A percentile compares a stretch with the other conserved stretches of the same genome.
Evolutionary conservation across 2,888 invertebrate genomes (phyloP).

Genomic region (Poecilus cupreus): DNA sequence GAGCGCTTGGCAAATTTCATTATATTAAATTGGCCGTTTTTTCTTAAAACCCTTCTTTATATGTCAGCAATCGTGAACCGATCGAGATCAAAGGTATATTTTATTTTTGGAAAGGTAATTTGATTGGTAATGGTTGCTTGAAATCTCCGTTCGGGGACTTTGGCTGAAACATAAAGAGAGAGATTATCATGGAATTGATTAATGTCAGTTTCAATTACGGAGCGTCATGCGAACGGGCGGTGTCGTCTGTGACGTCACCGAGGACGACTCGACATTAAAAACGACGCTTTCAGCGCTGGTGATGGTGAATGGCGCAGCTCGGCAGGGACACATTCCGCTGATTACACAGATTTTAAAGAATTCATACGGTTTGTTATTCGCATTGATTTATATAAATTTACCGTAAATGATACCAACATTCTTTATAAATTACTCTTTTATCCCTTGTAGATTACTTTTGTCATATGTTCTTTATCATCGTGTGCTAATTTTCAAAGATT

Average conservation of each 20-base stretch:
- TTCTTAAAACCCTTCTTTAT: slow-evolving; percentile 41
- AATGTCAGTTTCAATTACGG: slow-evolving; percentile 55
- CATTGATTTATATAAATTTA: slow-evolving; percentile 33
- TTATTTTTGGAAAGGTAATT: slow-evolving; percentile 54
- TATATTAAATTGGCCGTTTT: slow-evolving; percentile 54
- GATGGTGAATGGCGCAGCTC: slow-evolving; percentile 2
- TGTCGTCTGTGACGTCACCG: slow-evolving; percentile 22
- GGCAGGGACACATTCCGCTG: slow-evolving; percentile 15
- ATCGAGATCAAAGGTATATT: slow-evolving; percentile 52
- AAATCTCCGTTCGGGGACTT: slow-evolving; percentile 29
- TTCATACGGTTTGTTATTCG: slow-evolving; percentile 36
- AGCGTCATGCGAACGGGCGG: slow-evolving; percentile 16
- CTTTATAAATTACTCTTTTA: background rate
- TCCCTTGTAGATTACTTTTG: background rate
- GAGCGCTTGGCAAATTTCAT: slow-evolving; percentile 28
- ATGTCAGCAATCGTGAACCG: slow-evolving; percentile 40
- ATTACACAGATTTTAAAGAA: slow-evolving; percentile 44
- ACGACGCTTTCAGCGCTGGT: slow-evolving; percentile 31
- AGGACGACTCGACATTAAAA: slow-evolving; percentile 41
- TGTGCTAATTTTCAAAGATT: background rate
- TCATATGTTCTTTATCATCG: background rate
- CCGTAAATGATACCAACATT: slow-evolving; percentile 25
- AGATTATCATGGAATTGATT: slow-evolving; percentile 52
- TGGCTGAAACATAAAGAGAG: slow-evolving; percentile 33
- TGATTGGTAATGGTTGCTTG: slow-evolving; percentile 45